Percentiles rank a stretch among this genome's conserved stretches.
phyloP scores from a whole-genome alignment of 2,888 invertebrate genomes.

The Hoplodrina blanda region DNA sequence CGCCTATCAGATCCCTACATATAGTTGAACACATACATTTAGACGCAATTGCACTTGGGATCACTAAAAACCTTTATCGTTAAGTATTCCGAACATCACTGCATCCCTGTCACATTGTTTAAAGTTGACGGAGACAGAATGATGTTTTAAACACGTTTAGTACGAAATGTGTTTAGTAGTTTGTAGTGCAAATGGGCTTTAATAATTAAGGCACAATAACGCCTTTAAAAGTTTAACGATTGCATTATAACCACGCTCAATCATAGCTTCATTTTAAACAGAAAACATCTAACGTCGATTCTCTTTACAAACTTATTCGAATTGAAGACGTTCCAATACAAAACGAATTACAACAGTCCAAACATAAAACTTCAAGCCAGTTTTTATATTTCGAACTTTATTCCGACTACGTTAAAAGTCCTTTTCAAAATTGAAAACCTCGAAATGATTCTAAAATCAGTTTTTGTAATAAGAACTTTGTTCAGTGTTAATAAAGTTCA shows the following conservation, averaged over 20 bases:
- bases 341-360: background rate
- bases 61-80: background rate
- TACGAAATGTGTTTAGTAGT: background rate
- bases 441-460: background rate
- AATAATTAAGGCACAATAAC: constrained; percentile 46
- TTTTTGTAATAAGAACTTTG: background rate
- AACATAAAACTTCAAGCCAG: background rate
- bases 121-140: too few species aligned
- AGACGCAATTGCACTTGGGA: background rate
- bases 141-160: background rate
- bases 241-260: constrained; percentile 24
- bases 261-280: constrained; percentile 55
- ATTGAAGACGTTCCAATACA: background rate
- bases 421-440: background rate
- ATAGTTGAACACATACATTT: constrained; percentile 49
- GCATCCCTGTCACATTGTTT: background rate
- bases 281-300: constrained; percentile 50
- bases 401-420: background rate
- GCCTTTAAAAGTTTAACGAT: constrained; percentile 15
- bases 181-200: background rate
- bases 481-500: background rate
- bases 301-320: constrained; percentile 45
- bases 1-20: constrained; percentile 23
- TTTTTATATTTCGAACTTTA: background rate
- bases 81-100: background rate